Percentiles rank a stretch among this genome's conserved stretches.
These are phyloP conservation scores for Temnothorax nylanderi DNA, from an alignment of 1,140 invertebrate species.

Conservation along the genomic window DNA sequence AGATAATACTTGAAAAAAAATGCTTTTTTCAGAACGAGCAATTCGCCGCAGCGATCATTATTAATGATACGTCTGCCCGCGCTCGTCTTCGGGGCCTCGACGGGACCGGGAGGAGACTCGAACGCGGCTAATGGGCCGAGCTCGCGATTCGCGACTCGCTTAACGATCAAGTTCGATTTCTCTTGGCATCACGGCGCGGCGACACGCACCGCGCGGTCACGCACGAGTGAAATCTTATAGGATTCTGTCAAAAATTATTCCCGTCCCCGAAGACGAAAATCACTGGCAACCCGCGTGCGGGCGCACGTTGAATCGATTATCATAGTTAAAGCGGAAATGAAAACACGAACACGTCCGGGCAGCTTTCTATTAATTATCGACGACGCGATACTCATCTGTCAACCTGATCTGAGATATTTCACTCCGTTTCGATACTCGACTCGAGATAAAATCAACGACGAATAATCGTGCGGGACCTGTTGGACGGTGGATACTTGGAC, in stretches of 20 bases:
- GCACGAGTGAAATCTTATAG: slow-evolving; percentile 78
- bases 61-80: slow-evolving; percentile 1
- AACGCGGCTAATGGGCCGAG: slow-evolving; percentile 82
- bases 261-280: slow-evolving; percentile 11
- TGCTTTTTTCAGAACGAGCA: background rate
- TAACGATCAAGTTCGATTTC: slow-evolving; percentile 84
- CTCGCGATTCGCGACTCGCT: slow-evolving; percentile 79
- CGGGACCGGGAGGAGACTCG: slow-evolving; percentile 62
- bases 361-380: slow-evolving; percentile 48
- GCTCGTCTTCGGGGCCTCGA: background rate
- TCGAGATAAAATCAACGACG: background rate
- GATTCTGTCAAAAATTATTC: slow-evolving; percentile 76
- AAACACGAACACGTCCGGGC: background rate
- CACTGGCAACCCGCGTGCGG: no score
- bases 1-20: background rate
- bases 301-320: slow-evolving; percentile 12
- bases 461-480: background rate
- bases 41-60: background rate
- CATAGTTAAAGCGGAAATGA: slow-evolving; percentile 21
- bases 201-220: slow-evolving; percentile 63
- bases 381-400: background rate
- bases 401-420: background rate
- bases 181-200: slow-evolving; percentile 81
- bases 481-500: background rate
- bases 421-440: background rate